These are phyloP conservation scores for Oceanites oceanicus DNA, from an alignment of 2,113 vertebrate genomes.

Conservation along the genomic window DNA sequence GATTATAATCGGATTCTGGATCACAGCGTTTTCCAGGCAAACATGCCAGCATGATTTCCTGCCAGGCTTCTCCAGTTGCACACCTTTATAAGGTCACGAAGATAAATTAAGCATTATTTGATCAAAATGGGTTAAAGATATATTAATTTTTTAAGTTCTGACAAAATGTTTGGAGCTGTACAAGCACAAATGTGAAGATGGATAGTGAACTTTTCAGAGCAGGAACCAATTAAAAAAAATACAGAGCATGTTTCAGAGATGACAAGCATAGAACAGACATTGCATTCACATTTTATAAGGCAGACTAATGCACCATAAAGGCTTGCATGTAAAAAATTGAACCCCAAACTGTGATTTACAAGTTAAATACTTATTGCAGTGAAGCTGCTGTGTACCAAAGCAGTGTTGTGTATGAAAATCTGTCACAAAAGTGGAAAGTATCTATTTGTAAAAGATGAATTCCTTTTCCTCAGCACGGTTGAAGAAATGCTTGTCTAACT, in stretches of 20 bases:
- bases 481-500: neutral
- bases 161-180: neutral
- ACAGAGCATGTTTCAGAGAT: neutral
- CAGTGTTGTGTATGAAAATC: neutral
- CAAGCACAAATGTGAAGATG: neutral
- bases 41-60: constrained; percentile 98
- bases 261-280: neutral
- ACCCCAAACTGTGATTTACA: neutral
- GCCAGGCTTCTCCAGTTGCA: constrained; percentile 98
- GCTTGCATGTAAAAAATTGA: neutral
- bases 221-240: neutral
- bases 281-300: neutral
- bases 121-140: neutral
- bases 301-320: neutral
- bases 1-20: constrained; percentile 90
- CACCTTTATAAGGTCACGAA: constrained; percentile 77
- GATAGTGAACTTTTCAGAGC: neutral
- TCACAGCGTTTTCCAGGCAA: constrained; percentile 94
- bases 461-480: neutral
- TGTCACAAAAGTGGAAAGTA: neutral
- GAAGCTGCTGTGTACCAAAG: neutral
- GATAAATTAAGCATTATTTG: neutral
- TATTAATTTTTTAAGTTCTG: neutral
- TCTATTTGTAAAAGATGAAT: neutral
- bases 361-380: neutral